Base-by-base conservation (phyloP, 2,797 vertebrate genomes). In the Sebastolobus alascanus region DNA sequence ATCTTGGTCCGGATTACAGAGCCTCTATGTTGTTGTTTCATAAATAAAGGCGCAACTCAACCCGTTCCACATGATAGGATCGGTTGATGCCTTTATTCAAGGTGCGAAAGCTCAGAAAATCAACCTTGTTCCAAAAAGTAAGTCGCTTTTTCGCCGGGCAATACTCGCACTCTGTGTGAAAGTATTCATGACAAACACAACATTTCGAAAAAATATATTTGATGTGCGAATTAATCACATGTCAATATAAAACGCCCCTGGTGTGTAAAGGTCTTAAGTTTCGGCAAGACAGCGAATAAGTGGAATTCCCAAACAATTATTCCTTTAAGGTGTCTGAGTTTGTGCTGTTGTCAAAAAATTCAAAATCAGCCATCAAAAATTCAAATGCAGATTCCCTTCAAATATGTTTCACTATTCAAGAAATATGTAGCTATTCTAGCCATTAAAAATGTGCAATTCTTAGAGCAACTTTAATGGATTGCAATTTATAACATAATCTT, bases 11-110 rank as follows among this genome's bases (percentile, higher is more conserved):
- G 18, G 46, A 50, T 7, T 50, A 8, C 46, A 50, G 46, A 0
- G 46, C 46, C 46, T 50, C 4, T 50, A 20, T 50, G 46, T 2
- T 20, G 43, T 46, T 46, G 43, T 50, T 50, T 50, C 46, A 50
- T 50, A 50, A 50, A 50, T 50, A 20, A 20, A 50, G 18, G 46
- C 46, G 18, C 18, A 50, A 50, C 46, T 50, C 18, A 50, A 20
- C 43, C 16, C 0, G 43, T 50, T 50, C 16, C 43, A 50, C 0
- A 46, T 0, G 1, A 46, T 0, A 0, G 1, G 43, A 46, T 46
- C 18, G 0, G 43, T 2, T 46, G 43, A 46, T 50, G 43, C 43
- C 18, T 50, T 50, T 16, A 50, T 50, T 8, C 18, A 3, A 16
- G 3, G 16, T 4, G 0, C 43, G 3, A 50, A 50, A 50, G 1